Conservation (phyloP, 2,113 vertebrate species). For the Athene cunicularia region DNA sequence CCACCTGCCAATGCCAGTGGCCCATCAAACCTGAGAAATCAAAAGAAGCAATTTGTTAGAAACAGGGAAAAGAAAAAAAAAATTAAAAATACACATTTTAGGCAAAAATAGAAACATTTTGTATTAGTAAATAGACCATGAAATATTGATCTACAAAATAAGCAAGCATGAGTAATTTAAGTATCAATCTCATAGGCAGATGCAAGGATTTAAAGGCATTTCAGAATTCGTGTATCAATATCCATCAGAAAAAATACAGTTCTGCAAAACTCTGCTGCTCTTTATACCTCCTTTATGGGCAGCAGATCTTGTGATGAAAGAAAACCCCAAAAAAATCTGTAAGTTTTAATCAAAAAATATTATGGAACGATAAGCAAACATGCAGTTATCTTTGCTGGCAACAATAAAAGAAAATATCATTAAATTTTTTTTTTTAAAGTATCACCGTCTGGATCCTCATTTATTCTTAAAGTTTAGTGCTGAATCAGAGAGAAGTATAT, state of each 20-base stretch:
- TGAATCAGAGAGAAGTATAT: not conserved
- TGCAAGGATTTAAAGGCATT: not conserved
- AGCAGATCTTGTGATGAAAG: not conserved
- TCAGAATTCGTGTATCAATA: not conserved
- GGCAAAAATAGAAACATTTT: constrained; percentile 6
- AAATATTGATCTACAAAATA: not conserved
- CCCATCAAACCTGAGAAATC: constrained; percentile 50
- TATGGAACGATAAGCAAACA: not conserved
- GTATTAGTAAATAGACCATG: not conserved
- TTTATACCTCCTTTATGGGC: not conserved
- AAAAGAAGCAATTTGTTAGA: constrained; percentile 36
- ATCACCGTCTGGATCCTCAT: not conserved
- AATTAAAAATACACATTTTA: not conserved
- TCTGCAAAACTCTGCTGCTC: not conserved
- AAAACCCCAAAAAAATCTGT: not conserved
- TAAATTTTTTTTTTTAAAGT: no score
- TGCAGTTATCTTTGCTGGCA: not conserved
- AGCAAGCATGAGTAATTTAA: not conserved
- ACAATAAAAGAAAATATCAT: not conserved
- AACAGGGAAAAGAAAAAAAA: not conserved
- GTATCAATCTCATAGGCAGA: not conserved
- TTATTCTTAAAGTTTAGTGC: not conserved
- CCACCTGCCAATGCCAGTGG: constrained; percentile 32
- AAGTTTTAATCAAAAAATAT: not conserved
- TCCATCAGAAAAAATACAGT: not conserved